Conservation (phyloP, 2,797 vertebrate genomes). For the Enteromius radiatus region DNA sequence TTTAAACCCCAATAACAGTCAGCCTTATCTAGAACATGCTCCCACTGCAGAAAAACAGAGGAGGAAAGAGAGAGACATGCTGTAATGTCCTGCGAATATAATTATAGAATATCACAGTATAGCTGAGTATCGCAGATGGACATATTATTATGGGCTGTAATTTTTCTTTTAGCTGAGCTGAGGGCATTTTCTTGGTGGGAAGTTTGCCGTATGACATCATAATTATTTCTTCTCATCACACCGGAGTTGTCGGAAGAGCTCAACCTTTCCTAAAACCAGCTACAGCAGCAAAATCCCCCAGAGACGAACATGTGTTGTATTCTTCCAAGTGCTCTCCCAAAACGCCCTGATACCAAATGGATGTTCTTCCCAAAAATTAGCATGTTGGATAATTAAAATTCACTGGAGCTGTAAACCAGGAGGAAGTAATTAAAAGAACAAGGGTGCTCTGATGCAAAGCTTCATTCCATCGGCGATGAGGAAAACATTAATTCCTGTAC, state of each 20-base stretch:
- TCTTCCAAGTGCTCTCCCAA: conserved; percentile 47
- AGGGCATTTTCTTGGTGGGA: conserved; percentile 34
- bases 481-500: conserved; percentile 30
- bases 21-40: conserved; percentile 35
- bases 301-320: background rate
- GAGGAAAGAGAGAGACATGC: conserved; percentile 18
- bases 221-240: conserved; percentile 45
- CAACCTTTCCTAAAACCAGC: background rate
- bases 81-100: conserved; percentile 12
- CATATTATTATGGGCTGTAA: conserved; percentile 47
- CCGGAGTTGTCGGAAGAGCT: background rate
- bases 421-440: conserved; percentile 80
- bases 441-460: conserved; percentile 67
- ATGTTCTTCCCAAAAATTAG: conserved; percentile 67
- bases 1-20: conserved; percentile 72
- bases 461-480: conserved; percentile 58
- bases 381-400: conserved; percentile 75
- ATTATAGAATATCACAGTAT: conserved; percentile 43
- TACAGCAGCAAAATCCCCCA: background rate
- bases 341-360: conserved; percentile 56
- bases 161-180: conserved; percentile 52
- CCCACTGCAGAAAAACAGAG: conserved; percentile 16
- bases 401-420: conserved; percentile 74
- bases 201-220: conserved; percentile 41
- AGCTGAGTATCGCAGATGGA: conserved; percentile 49